Percentiles rank a stretch among this genome's conserved stretches.
Conservation (phyloP, 2,888 invertebrate genomes). For the Philereme transversata region DNA sequence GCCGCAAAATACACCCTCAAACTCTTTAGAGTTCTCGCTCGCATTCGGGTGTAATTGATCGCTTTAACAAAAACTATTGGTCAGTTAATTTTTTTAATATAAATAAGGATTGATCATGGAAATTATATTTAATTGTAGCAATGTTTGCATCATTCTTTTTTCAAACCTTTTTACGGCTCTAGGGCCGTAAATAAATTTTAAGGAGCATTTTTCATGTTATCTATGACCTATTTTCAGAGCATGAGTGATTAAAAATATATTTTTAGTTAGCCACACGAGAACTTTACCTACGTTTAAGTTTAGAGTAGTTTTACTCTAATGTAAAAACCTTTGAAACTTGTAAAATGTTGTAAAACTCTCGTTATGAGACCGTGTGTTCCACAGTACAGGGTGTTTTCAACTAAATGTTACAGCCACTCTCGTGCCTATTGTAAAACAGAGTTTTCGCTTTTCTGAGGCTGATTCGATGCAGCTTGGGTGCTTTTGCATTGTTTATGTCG, state of each 20-base stretch:
- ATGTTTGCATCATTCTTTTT: too few relatives aligned
- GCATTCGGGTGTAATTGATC: too few relatives aligned
- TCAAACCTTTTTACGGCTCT: too few relatives aligned
- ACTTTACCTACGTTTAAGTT: not conserved
- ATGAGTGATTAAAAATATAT: not conserved
- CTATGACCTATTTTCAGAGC: too few relatives aligned
- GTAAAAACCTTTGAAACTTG: constrained; percentile 7
- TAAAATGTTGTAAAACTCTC: constrained; percentile 7
- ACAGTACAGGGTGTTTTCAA: not conserved
- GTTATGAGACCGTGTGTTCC: not conserved
- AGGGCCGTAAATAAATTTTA: too few relatives aligned
- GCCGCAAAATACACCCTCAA: too few relatives aligned
- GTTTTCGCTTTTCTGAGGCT: constrained; percentile 10
- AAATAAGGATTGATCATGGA: too few relatives aligned
- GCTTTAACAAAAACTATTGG: too few relatives aligned
- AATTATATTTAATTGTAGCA: too few relatives aligned
- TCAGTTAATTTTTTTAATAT: too few relatives aligned
- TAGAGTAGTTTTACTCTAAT: not conserved
- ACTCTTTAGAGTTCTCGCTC: too few relatives aligned
- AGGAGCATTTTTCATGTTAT: too few relatives aligned
- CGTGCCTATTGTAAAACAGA: constrained; percentile 10
- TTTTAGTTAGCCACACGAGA: not conserved
- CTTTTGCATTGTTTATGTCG: constrained; percentile 7
- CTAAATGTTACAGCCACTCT: constrained; percentile 10
- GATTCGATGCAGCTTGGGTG: constrained; percentile 5